These are phyloP conservation scores for Copidosoma floridanum DNA, from an alignment of 1,140 invertebrate genomes.

Conservation along the genomic window DNA sequence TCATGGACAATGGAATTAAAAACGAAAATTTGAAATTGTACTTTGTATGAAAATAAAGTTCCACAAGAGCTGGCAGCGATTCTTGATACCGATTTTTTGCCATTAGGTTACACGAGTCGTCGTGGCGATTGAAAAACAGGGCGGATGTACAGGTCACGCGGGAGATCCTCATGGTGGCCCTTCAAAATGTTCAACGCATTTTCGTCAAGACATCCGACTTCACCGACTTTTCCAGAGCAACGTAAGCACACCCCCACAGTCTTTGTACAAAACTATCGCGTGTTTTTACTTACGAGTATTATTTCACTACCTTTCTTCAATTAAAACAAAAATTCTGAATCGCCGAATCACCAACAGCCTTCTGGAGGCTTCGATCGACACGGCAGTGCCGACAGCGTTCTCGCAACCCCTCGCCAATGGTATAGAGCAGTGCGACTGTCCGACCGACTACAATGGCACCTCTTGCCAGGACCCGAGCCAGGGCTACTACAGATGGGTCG, in stretches of 20 bases:
- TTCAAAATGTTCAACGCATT: constrained; percentile 83
- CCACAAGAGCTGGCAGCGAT: no score
- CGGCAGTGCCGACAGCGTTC: constrained; percentile 67
- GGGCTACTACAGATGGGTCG: constrained; percentile 79
- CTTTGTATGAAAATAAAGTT: no score
- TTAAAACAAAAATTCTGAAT: no score
- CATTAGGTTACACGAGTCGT: constrained; percentile 63
- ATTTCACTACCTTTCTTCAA: no score
- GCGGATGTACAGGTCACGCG: constrained; percentile 65
- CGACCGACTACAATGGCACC: constrained; percentile 71
- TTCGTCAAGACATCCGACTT: constrained; percentile 74
- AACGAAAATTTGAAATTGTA: no score
- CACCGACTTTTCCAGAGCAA: constrained; percentile 63
- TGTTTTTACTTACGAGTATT: no score
- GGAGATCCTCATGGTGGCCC: constrained; percentile 81
- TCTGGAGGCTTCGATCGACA: constrained; percentile 78
- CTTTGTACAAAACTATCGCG: no score
- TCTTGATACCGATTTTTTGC: no score
- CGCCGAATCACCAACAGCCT: constrained; percentile 60
- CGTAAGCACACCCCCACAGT: constrained; percentile 58
- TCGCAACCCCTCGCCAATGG: constrained; percentile 65
- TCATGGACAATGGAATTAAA: no score
- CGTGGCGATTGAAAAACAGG: constrained; percentile 66
- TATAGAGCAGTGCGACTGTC: constrained; percentile 88
- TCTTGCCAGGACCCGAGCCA: constrained; percentile 86